Conservation (phyloP, 2,113 vertebrate species). For the Podarcis cretensis region DNA sequence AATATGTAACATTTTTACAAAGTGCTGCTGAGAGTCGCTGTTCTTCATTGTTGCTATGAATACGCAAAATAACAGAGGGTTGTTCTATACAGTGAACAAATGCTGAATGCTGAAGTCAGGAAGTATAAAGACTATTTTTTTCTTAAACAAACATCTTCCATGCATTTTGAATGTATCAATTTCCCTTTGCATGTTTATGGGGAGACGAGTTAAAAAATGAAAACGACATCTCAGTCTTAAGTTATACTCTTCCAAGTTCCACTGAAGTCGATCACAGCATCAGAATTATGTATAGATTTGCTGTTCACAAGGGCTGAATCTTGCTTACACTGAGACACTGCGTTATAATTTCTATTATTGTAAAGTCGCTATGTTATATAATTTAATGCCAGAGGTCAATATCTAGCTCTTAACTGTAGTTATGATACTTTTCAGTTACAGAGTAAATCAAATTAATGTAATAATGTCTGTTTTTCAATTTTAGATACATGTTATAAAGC, state of each 20-base stretch:
- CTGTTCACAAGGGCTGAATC: not conserved
- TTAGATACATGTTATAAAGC: constrained; percentile 94
- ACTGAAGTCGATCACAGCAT: not conserved
- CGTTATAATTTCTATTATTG: not conserved
- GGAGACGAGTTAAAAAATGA: not conserved
- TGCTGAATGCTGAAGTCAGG: not conserved
- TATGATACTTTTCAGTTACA: not conserved
- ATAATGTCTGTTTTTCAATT: constrained; percentile 38
- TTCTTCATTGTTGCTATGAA: not conserved
- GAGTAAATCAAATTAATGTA: not conserved
- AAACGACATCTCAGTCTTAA: not conserved
- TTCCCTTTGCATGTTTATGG: not conserved
- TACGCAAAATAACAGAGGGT: not conserved
- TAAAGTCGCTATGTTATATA: not conserved
- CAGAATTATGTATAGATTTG: not conserved
- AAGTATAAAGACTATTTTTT: not conserved
- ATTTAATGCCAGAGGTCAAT: not conserved
- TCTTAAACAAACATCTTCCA: too few relatives aligned
- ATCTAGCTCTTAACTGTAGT: not conserved
- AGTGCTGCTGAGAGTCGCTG: not conserved
- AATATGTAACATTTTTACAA: not conserved
- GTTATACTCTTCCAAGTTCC: not conserved
- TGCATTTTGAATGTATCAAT: not conserved
- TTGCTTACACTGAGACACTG: not conserved
- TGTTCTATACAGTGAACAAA: not conserved